A percentile compares a stretch with the other conserved stretches of the same genome.
Evolutionary conservation across 2,888 invertebrate genomes (phyloP).

Genomic region (Macrophya annulata): DNA sequence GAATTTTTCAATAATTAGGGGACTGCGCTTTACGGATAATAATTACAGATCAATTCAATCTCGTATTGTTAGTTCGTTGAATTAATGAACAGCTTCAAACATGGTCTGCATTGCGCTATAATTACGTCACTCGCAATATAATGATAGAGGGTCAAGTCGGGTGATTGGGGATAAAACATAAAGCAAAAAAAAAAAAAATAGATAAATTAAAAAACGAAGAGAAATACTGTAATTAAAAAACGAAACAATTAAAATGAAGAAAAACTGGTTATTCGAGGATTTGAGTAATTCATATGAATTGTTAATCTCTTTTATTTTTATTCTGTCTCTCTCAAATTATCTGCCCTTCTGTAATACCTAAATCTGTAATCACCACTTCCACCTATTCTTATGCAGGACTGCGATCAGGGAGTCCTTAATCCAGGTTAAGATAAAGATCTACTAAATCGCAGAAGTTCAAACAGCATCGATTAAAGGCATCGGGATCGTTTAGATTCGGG

Average conservation of each 20-base stretch:
- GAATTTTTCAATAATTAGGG: conserved; percentile 11
- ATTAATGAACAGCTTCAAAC: conserved; percentile 21
- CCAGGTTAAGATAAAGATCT: conserved; percentile 15
- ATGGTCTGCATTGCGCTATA: conserved; percentile 6
- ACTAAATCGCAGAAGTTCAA: conserved; percentile 39
- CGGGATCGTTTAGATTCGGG: conserved; percentile 18
- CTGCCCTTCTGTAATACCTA: not conserved
- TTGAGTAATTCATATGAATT: conserved; percentile 10
- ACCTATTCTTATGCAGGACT: conserved; percentile 18
- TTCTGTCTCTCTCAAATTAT: not conserved
- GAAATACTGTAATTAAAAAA: not conserved
- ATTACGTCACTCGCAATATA: conserved; percentile 2
- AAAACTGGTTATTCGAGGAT: not conserved
- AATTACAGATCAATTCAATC: conserved; percentile 31
- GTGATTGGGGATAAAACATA: conserved; percentile 5
- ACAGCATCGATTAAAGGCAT: conserved; percentile 36
- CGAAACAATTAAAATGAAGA: not conserved
- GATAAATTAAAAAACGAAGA: not conserved
- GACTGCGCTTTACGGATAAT: not conserved
- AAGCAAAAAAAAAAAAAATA: not conserved
- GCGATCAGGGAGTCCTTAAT: conserved; percentile 13
- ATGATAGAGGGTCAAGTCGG: not conserved
- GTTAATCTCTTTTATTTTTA: conserved; percentile 2
- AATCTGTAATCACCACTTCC: not conserved
- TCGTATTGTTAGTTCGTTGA: conserved; percentile 15